These are phyloP conservation scores for Anguilla japonica DNA, from an alignment of 2,113 vertebrate genomes.

Conservation along the genomic window DNA sequence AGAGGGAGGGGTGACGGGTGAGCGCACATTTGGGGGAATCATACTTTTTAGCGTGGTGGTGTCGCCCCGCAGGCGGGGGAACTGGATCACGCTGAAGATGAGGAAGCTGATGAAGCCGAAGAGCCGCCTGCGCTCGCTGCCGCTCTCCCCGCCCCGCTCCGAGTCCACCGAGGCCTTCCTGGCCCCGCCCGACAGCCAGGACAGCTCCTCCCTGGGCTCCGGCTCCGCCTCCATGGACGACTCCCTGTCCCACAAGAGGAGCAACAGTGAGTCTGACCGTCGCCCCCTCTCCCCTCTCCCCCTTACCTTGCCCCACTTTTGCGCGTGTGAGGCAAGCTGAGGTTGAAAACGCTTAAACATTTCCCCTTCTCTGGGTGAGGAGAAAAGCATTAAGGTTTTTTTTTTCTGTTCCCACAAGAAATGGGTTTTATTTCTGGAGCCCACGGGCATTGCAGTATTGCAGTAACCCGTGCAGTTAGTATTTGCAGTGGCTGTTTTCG, in stretches of 20 bases:
- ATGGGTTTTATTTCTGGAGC: too few relatives aligned
- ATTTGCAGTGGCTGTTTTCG: too few relatives aligned
- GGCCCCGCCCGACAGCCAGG: conserved; percentile 86
- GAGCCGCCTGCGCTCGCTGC: conserved; percentile 86
- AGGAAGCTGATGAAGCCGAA: conserved; percentile 96
- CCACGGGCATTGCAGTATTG: too few relatives aligned
- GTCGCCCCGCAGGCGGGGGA: conserved; percentile 80
- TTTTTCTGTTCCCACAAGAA: too few relatives aligned
- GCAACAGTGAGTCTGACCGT: conserved; percentile 85
- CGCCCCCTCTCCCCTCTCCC: neutral
- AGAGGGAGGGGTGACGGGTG: neutral
- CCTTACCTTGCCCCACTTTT: neutral
- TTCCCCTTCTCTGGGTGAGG: too few relatives aligned
- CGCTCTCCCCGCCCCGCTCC: conserved; percentile 84
- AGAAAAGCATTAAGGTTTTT: too few relatives aligned
- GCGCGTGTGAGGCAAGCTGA: neutral
- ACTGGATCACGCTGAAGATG: conserved; percentile 99
- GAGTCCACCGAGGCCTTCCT: conserved; percentile 89
- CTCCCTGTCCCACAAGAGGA: conserved; percentile 84
- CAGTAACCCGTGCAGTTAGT: too few relatives aligned
- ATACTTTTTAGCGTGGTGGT: neutral
- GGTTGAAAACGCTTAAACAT: neutral
- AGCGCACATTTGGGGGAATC: neutral
- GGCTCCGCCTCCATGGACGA: conserved; percentile 95
- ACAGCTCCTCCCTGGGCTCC: conserved; percentile 92